Evolutionary conservation across 2,113 vertebrate species (phyloP), one percentile per base, ranked within the genome.

Genomic region (Halcyon malimbica): DNA sequence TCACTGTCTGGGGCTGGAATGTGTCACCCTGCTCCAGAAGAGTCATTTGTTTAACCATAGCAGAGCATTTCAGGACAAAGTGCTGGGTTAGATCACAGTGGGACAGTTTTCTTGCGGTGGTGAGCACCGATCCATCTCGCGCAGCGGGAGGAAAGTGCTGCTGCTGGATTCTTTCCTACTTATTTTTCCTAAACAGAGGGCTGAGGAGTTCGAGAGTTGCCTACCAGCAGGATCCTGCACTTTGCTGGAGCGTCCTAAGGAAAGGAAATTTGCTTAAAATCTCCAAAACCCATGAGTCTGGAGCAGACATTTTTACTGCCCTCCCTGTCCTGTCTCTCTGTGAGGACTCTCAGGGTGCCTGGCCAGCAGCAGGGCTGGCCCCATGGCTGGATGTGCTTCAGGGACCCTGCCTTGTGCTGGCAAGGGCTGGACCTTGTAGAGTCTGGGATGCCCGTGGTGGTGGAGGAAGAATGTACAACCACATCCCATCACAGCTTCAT

Each of bases 41-140:
- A 93, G 50, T 15, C 91, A 65, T 95, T 90, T 88, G 91, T 96
- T 96, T 81, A 87, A 51, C 64, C 2, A 0, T 57, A 95, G 87
- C 63, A 93, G 96, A 97, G 91, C 96, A 96, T 96, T 96, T 97
- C 94, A 96, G 96, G 96, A 96, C 96, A 96, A 95, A 89, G 96
- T 3, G 5, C 95, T 96, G 95, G 62, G 70, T 91, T 96, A 33
- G 90, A 94, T 97, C 96, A 97, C 5, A 1, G 84, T 91, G 94
- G 93, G 93, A 94, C 81, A 51, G 88, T 94, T 90, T 83, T 93
- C 68, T 70, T 88, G 91, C 3, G 0, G 91, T 87, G 57, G 89
- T 13, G 14, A 95, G 91, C 5, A 1, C 89, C 31, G 54, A 97
- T 95, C 90, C 90, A 80, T 96, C 95, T 96, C 20, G 0, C 0